Percentiles rank a stretch among this genome's conserved stretches.
phyloP scores from a whole-genome alignment of 1,140 invertebrate genomes.

The Anastrepha obliqua region DNA sequence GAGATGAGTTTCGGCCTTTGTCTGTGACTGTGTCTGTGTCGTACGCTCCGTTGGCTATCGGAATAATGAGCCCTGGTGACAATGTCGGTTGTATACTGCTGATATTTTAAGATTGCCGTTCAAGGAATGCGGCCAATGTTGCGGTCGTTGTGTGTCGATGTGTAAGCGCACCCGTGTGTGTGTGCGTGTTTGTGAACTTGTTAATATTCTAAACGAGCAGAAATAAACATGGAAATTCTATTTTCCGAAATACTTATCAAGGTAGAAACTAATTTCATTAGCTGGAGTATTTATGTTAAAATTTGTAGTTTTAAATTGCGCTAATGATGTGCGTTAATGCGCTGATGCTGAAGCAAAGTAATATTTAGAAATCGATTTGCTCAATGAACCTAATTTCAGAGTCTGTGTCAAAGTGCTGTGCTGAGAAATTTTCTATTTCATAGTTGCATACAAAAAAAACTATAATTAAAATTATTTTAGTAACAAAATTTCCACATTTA shows the following conservation, averaged over 20 bases:
- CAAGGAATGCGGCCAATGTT: constrained; percentile 39
- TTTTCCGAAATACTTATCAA: not conserved
- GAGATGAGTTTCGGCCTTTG: not conserved
- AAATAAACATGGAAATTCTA: constrained; percentile 11
- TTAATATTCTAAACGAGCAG: not conserved
- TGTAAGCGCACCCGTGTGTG: not conserved
- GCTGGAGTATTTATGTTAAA: not conserved
- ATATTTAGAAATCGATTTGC: too few species aligned
- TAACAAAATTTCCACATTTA: too few species aligned
- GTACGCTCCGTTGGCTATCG: not conserved
- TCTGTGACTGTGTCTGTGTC: not conserved
- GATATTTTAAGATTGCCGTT: constrained; percentile 26
- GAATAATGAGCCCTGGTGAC: constrained; percentile 12
- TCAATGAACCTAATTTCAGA: too few species aligned
- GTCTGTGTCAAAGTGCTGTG: too few species aligned
- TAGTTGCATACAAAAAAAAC: too few species aligned
- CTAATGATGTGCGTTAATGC: too few species aligned
- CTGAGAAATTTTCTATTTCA: too few species aligned
- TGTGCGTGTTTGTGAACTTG: not conserved
- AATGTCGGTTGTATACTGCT: constrained; percentile 17
- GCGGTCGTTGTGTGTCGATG: not conserved
- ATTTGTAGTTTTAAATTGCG: not conserved
- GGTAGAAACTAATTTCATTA: not conserved
- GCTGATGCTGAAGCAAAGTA: too few species aligned
- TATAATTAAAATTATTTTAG: too few species aligned